phyloP scores from a whole-genome alignment of 1,140 invertebrate genomes.

The Mizuhopecten yessoensis region DNA sequence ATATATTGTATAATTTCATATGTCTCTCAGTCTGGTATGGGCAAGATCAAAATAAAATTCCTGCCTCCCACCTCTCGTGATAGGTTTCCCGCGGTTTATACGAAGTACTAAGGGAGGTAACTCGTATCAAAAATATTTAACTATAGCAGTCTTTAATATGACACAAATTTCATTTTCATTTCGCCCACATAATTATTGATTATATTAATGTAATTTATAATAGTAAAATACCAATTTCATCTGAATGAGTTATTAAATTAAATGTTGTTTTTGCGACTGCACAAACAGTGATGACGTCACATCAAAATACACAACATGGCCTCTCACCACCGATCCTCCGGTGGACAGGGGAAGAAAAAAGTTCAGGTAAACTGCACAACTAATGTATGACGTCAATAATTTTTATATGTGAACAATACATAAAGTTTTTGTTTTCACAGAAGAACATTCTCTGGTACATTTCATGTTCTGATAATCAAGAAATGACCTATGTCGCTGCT shows the following conservation, averaged over 20 bases:
- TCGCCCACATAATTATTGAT: background rate
- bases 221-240: background rate
- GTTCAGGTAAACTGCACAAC: slow-evolving; percentile 61
- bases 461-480: background rate
- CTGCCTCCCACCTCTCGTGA: too few species aligned
- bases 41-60: too few species aligned
- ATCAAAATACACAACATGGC: slow-evolving; percentile 65
- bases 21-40: too few species aligned
- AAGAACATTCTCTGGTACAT: background rate
- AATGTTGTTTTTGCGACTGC: slow-evolving; percentile 29
- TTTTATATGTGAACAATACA: background rate
- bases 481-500: background rate
- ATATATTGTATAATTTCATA: too few species aligned
- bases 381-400: background rate
- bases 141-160: background rate
- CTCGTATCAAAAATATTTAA: background rate
- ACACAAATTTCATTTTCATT: background rate
- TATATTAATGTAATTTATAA: background rate
- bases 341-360: slow-evolving; percentile 68
- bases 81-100: background rate
- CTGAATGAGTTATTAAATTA: background rate
- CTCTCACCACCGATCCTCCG: slow-evolving; percentile 64
- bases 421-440: background rate
- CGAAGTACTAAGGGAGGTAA: background rate
- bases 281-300: slow-evolving; percentile 62